phyloP scores from a whole-genome alignment of 2,797 vertebrate genomes.

The Tiaroga cobitis region DNA sequence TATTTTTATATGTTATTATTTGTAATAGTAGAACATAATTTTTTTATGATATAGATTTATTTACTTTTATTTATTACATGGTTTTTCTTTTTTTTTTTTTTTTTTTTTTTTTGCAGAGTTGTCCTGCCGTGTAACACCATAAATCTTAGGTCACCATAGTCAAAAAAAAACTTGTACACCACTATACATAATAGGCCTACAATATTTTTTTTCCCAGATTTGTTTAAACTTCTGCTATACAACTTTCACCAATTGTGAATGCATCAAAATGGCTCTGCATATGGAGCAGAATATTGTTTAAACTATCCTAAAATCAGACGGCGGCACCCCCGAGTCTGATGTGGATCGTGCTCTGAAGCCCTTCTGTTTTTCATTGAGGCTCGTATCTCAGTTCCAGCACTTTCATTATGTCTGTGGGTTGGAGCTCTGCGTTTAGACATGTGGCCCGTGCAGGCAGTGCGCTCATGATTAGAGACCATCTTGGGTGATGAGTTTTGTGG shows the following conservation, averaged over 20 bases:
- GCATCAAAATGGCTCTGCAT: not conserved
- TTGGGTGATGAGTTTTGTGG: slow-evolving; percentile 45
- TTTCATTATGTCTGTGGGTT: slow-evolving; percentile 55
- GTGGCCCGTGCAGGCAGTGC: slow-evolving; percentile 22
- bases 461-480: slow-evolving; percentile 55
- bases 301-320: not conserved
- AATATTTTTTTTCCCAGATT: not conserved
- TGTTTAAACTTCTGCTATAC: not conserved
- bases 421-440: slow-evolving; percentile 42
- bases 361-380: slow-evolving; percentile 38
- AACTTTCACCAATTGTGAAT: not conserved
- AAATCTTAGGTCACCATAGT: not conserved
- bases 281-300: not conserved
- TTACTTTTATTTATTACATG: not conserved
- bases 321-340: not conserved
- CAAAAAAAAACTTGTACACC: not conserved
- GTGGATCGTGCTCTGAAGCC: slow-evolving; percentile 16
- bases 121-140: not conserved
- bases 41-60: not conserved
- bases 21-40: not conserved
- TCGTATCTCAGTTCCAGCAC: slow-evolving; percentile 47
- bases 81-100: not conserved
- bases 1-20: not conserved
- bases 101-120: not conserved
- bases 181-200: too few relatives aligned